Conservation (phyloP, 2,888 invertebrate genomes). For the Macrophya alboannulata region DNA sequence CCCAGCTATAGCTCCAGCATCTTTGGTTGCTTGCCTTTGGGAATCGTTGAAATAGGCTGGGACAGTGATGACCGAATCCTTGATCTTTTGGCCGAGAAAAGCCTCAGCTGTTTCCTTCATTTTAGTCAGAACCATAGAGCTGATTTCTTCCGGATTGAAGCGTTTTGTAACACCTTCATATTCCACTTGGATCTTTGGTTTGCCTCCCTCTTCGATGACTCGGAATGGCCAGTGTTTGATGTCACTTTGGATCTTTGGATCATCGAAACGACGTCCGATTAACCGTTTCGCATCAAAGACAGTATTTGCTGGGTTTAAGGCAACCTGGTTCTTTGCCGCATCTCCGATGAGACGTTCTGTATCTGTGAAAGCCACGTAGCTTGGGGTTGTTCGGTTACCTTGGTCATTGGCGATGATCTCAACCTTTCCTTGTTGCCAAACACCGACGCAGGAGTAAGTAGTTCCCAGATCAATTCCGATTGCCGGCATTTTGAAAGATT, state of each 20-base stretch:
- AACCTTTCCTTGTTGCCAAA: slow-evolving; percentile 91
- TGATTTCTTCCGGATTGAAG: slow-evolving; percentile 96
- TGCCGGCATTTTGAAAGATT: slow-evolving; percentile 80
- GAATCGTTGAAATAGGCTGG: slow-evolving; percentile 96
- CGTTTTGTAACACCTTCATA: slow-evolving; percentile 95
- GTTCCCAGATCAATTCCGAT: slow-evolving; percentile 94
- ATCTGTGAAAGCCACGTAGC: slow-evolving; percentile 94
- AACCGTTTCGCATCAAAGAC: slow-evolving; percentile 94
- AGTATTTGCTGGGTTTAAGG: slow-evolving; percentile 94
- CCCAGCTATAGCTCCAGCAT: slow-evolving; percentile 94
- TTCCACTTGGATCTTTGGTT: slow-evolving; percentile 91
- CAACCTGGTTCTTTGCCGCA: slow-evolving; percentile 93
- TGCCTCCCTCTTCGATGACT: slow-evolving; percentile 90
- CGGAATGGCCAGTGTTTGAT: slow-evolving; percentile 98
- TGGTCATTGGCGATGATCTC: slow-evolving; percentile 95
- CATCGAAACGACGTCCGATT: slow-evolving; percentile 95
- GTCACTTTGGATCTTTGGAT: slow-evolving; percentile 92
- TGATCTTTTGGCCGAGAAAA: slow-evolving; percentile 91
- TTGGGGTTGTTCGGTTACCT: slow-evolving; percentile 93
- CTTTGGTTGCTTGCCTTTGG: slow-evolving; percentile 95
- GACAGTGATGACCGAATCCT: slow-evolving; percentile 94
- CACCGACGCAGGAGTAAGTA: slow-evolving; percentile 93
- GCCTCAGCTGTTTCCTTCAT: slow-evolving; percentile 97
- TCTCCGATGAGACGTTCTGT: slow-evolving; percentile 92
- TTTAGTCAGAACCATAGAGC: slow-evolving; percentile 95